These are phyloP conservation scores for Brachyalestes nurse DNA, from an alignment of 2,797 vertebrate species.

Conservation along the genomic window DNA sequence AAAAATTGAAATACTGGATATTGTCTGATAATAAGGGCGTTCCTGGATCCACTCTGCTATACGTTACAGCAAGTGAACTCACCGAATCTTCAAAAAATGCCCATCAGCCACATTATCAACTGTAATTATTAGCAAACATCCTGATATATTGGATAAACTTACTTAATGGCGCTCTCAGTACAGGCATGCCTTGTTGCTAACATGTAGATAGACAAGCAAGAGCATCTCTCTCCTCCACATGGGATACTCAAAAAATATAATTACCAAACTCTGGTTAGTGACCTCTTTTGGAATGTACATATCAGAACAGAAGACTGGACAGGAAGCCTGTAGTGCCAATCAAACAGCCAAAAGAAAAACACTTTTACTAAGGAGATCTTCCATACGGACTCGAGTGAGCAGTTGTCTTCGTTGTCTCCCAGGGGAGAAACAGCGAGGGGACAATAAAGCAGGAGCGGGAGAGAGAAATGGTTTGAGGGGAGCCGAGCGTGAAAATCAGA, in stretches of 20 bases:
- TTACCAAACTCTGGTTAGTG: background rate
- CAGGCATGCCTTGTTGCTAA: background rate
- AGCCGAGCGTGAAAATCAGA: constrained; percentile 73
- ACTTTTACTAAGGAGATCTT: background rate
- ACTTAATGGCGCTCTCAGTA: background rate
- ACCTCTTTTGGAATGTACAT: background rate
- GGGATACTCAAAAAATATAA: background rate
- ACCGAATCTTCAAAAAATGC: too few species aligned
- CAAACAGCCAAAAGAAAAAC: background rate
- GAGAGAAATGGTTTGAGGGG: constrained; percentile 39
- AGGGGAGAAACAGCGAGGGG: constrained; percentile 32
- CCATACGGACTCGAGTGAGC: constrained; percentile 15
- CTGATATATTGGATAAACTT: background rate
- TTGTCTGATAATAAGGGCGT: too few species aligned
- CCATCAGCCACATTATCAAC: too few species aligned
- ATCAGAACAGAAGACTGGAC: background rate
- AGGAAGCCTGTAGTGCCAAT: background rate
- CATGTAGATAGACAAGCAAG: background rate
- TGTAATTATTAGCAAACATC: too few species aligned
- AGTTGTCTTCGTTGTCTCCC: constrained; percentile 27
- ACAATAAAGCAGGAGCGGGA: constrained; percentile 40
- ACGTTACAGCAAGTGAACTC: too few species aligned
- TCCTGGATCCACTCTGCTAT: too few species aligned
- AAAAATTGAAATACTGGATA: too few species aligned
- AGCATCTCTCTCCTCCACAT: background rate